phyloP scores from a whole-genome alignment of 2,797 vertebrate genomes.

The Crocidura indochinensis region DNA sequence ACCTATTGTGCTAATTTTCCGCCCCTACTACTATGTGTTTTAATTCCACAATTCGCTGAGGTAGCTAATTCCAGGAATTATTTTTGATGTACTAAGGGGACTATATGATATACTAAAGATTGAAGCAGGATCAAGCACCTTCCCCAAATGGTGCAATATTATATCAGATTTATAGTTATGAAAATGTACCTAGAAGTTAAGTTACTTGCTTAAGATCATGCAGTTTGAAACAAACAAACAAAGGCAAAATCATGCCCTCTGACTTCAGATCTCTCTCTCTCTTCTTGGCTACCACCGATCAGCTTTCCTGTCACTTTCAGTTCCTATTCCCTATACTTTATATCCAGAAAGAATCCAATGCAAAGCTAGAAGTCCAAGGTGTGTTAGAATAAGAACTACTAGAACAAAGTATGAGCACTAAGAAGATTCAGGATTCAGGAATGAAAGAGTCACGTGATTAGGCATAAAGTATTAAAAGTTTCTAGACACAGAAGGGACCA shows the following conservation, averaged over 20 bases:
- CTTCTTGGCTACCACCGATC: not conserved
- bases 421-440: not conserved
- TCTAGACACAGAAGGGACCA: too few relatives aligned
- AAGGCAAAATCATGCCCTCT: not conserved
- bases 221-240: not conserved
- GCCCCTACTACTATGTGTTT: not conserved
- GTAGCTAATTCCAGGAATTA: not conserved
- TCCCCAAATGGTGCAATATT: not conserved
- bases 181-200: slow-evolving; percentile 22
- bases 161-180: not conserved
- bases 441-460: not conserved
- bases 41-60: not conserved
- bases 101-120: too few relatives aligned
- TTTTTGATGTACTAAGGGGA: too few relatives aligned
- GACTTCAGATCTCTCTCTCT: not conserved
- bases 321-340: not conserved
- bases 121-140: not conserved
- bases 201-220: not conserved
- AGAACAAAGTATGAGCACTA: not conserved
- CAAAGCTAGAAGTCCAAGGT: not conserved
- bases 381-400: not conserved
- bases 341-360: not conserved
- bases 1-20: too few relatives aligned
- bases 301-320: slow-evolving; percentile 9
- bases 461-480: not conserved